Base-by-base conservation (phyloP, 2,888 invertebrate species). In the Chrysodeixis includens region DNA sequence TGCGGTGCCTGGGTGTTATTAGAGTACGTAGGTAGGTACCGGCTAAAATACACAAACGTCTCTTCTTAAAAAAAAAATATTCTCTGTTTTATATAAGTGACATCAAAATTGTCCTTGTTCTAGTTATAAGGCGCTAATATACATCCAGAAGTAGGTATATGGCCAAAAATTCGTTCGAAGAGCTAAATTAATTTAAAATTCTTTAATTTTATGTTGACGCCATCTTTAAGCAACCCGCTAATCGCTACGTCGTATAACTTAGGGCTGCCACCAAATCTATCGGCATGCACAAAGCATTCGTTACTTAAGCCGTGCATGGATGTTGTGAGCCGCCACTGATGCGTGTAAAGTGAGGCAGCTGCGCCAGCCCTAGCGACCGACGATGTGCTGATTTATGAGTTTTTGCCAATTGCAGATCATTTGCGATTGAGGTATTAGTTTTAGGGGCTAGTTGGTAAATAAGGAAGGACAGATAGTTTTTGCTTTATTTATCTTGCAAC, bases 231-330 rank as follows among this genome's bases (percentile, higher is more conserved):
- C 12, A 30, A 52, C 18, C 52, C 88, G 85, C 86, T 79, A 52
- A n/a, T 49, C 88, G 85, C 86, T 79, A 9, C 20, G 30, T 69
- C 80, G 58, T 52, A 0, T 83, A 0, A 32, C 82, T 86, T 81
- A 68, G 22, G 66, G 83, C 79, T 58, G 26, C 44, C 68, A 69
- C 81, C 83, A 85, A 89, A 91, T 90, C 91, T 90, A 93, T 90
- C 93, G 93, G 93, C 92, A 90, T 88, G 90, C 90, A 94, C 94
- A 94, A 94, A 94, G 94, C 93, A 89, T 89, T 89, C 89, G 91
- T 91, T 90, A 90, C 90, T 90, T 89, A 89, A 84, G 83, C 88
- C 85, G 81, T 72, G 83, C 84, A 76, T 80, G 86, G 88, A 88
- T 90, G 92, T 89, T 92, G 92, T 89, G 91, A 90, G 90, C 85